These are phyloP conservation scores for Myocastor coypus DNA, from an alignment of 2,113 vertebrate species.

Conservation along the genomic window DNA sequence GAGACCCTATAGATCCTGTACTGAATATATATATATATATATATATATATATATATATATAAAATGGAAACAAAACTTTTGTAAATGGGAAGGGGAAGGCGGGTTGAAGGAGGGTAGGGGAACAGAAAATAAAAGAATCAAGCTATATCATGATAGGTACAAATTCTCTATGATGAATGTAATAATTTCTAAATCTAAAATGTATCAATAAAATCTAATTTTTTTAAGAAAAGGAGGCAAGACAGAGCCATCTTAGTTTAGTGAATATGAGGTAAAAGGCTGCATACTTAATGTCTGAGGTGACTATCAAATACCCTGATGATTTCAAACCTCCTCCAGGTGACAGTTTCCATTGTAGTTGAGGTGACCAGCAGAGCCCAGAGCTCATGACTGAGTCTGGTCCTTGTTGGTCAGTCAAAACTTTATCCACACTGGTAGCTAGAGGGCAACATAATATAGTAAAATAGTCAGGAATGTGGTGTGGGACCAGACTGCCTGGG, in stretches of 20 bases:
- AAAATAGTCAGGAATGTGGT: background rate
- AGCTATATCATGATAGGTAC: background rate
- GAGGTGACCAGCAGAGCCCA: background rate
- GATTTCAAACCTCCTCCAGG: background rate
- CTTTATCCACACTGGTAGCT: background rate
- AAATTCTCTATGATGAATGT: background rate
- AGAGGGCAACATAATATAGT: background rate
- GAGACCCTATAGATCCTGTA: no score
- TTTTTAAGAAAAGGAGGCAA: background rate
- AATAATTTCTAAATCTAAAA: background rate
- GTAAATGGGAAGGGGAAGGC: background rate
- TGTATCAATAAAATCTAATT: background rate
- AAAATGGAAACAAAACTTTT: background rate
- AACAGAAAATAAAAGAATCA: background rate
- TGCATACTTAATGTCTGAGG: no score
- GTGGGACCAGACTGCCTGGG: background rate
- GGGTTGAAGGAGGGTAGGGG: background rate
- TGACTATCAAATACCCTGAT: background rate
- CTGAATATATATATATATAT: no score
- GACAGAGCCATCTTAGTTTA: background rate
- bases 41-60: no score
- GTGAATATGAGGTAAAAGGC: background rate
- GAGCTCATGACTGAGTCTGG: background rate
- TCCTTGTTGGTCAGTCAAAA: background rate
- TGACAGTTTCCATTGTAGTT: background rate